phyloP scores from a whole-genome alignment of 1,140 invertebrate species.

The Glossosoma conforme region DNA sequence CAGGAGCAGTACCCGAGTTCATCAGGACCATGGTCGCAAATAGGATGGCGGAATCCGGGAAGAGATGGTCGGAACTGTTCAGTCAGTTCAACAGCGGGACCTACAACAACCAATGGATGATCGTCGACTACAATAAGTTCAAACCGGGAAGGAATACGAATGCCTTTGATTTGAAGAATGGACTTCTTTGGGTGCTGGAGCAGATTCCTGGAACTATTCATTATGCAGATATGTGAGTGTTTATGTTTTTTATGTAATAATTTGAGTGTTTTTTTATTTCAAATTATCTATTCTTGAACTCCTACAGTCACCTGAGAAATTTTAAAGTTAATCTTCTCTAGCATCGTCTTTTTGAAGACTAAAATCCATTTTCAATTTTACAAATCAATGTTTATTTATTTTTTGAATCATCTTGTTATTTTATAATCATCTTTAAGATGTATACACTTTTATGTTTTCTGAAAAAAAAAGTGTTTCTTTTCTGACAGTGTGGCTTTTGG shows the following conservation, averaged over 20 bases:
- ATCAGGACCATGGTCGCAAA: slow-evolving; percentile 67
- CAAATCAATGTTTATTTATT: too few species aligned
- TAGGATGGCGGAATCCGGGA: slow-evolving; percentile 55
- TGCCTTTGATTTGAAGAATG: slow-evolving; percentile 29
- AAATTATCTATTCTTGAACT: not conserved
- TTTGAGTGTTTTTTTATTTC: not conserved
- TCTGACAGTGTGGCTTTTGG: too few species aligned
- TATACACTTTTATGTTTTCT: too few species aligned
- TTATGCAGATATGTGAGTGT: slow-evolving; percentile 24
- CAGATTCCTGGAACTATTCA: slow-evolving; percentile 54
- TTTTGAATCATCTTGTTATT: too few species aligned
- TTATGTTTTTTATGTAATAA: slow-evolving; percentile 1
- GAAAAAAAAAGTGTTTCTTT: too few species aligned
- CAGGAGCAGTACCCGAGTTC: slow-evolving; percentile 55
- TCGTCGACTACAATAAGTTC: slow-evolving; percentile 64
- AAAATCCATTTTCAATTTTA: too few species aligned
- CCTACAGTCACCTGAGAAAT: too few species aligned
- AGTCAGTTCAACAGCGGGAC: slow-evolving; percentile 68
- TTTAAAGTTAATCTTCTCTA: too few species aligned
- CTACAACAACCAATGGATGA: slow-evolving; percentile 80
- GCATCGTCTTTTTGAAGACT: too few species aligned
- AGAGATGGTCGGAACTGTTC: slow-evolving; percentile 55
- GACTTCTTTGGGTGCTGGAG: slow-evolving; percentile 58
- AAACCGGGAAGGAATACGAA: slow-evolving; percentile 39
- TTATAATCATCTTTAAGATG: too few species aligned